Conservation (phyloP, 1,140 invertebrate genomes). For the Daktulosphaira vitifoliae region DNA sequence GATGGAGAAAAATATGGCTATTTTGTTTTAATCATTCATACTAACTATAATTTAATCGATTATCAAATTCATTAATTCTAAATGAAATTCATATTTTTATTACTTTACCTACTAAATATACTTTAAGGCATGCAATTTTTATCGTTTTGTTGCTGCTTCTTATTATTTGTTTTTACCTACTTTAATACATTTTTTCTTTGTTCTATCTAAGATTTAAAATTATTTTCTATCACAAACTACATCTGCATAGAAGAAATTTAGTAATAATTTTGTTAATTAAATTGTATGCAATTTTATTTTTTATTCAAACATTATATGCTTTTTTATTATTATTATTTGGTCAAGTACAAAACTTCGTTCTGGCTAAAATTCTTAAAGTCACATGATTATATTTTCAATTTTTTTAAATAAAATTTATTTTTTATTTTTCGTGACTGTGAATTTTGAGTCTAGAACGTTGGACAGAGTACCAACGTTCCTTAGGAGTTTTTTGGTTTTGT, state of each 20-base stretch:
- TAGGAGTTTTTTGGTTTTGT: constrained; percentile 92
- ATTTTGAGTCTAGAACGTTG: constrained; percentile 16
- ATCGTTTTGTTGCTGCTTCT: constrained; percentile 20
- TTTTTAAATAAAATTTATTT: neutral
- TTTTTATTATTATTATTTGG: constrained; percentile 5
- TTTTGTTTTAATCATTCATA: too few species aligned
- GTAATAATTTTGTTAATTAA: too few species aligned
- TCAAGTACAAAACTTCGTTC: constrained; percentile 7
- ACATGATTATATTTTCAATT: constrained; percentile 9
- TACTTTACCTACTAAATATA: too few species aligned
- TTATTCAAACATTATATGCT: constrained; percentile 13
- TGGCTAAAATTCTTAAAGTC: constrained; percentile 15
- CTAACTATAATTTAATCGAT: too few species aligned
- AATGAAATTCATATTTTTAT: too few species aligned
- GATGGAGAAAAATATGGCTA: too few species aligned
- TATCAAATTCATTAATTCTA: too few species aligned
- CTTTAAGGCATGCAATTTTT: constrained; percentile 20
- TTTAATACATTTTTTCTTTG: neutral
- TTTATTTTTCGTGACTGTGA: constrained; percentile 10
- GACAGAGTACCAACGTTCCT: constrained; percentile 43
- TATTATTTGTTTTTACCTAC: neutral
- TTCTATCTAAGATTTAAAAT: neutral
- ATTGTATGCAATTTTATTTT: constrained; percentile 3
- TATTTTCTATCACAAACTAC: neutral
- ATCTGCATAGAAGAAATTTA: too few species aligned